Evolutionary conservation across 2,797 vertebrate genomes (phyloP), one percentile per base, ranked within the genome.

Genomic region (Aulostomus chinensis): DNA sequence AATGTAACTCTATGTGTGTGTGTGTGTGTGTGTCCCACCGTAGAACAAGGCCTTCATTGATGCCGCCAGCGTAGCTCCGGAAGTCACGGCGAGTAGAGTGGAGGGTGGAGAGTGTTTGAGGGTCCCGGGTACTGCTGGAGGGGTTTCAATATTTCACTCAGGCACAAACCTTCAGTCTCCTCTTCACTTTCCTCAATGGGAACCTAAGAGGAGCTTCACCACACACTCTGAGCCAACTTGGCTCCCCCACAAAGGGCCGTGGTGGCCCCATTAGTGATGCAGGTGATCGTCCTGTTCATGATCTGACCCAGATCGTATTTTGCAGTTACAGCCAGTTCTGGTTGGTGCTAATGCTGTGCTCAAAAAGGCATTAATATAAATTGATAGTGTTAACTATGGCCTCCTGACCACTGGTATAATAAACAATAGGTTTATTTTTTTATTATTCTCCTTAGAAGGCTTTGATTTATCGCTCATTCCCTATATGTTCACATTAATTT

Each of bases 41-140:
- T 38, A 69, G 63, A 87, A 92, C 91, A 92, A 89, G 80, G 81
- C 71, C 48, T 39, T 53, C 76, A 88, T 91, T 92, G 84, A 85
- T 69, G 75, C 41, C 41, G 56, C 39, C 41, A 12, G 30, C n/a
- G 39, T 16, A 43, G 46, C 47, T 46, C 33, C 76, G 79, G 73
- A 61, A 15, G 28, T 58, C 51, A 10, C 73, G n/a, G n/a, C n/a
- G n/a, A n/a, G 68, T 84, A 85, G 58, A 54, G 42, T 43, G 52
- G 80, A 68, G 48, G 64, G 80, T 24, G 74, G 79, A 73, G n/a
- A 40, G 37, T 17, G 54, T 84, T 68, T 58, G 61, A 78, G 75
- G 55, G 61, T 69, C 59, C 73, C 11, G 17, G 20, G 14, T 10
- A 45, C 53, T 49, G 60, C 22, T 26, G 16, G 51, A 39, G 20